Percentiles rank a stretch among this genome's conserved stretches.
phyloP scores from a whole-genome alignment of 2,888 invertebrate genomes.

The Scaptomyza polygonia region DNA sequence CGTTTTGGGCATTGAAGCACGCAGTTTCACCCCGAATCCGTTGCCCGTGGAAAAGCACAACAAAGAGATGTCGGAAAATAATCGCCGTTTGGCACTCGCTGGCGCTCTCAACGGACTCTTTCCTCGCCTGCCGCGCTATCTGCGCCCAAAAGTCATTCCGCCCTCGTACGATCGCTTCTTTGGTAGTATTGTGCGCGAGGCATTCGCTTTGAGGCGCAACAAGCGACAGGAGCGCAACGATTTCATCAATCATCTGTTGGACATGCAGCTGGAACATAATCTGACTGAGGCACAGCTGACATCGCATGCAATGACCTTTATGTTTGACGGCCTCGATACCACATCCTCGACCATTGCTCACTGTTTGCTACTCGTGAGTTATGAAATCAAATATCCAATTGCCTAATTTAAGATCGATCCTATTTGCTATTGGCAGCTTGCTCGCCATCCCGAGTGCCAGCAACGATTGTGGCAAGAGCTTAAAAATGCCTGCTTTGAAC shows the following conservation, averaged over 20 bases:
- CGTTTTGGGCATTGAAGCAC: constrained; percentile 84
- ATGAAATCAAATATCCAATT: too few species aligned
- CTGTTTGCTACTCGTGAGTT: constrained; percentile 78
- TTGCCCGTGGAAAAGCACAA: constrained; percentile 81
- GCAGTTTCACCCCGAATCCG: constrained; percentile 79
- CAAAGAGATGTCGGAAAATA: constrained; percentile 79
- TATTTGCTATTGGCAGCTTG: constrained; percentile 64
- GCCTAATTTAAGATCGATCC: too few species aligned
- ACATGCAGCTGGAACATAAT: constrained; percentile 72
- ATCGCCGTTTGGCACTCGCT: constrained; percentile 64
- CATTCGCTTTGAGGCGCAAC: constrained; percentile 67
- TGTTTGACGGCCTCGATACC: constrained; percentile 83
- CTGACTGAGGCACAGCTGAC: constrained; percentile 71
- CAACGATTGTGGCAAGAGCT: constrained; percentile 74
- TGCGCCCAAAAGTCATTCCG: constrained; percentile 74
- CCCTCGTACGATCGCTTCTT: constrained; percentile 87
- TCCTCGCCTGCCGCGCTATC: constrained; percentile 71
- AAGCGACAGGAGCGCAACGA: constrained; percentile 72
- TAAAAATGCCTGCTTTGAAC: constrained; percentile 24
- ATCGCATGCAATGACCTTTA: constrained; percentile 82
- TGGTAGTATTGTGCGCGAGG: constrained; percentile 60
- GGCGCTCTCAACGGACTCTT: constrained; percentile 74
- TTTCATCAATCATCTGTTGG: constrained; percentile 81
- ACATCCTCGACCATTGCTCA: constrained; percentile 80
- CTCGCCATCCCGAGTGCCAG: constrained; percentile 72